These are phyloP conservation scores for Australoheros facetus DNA, from an alignment of 2,797 vertebrate genomes.

Conservation along the genomic window DNA sequence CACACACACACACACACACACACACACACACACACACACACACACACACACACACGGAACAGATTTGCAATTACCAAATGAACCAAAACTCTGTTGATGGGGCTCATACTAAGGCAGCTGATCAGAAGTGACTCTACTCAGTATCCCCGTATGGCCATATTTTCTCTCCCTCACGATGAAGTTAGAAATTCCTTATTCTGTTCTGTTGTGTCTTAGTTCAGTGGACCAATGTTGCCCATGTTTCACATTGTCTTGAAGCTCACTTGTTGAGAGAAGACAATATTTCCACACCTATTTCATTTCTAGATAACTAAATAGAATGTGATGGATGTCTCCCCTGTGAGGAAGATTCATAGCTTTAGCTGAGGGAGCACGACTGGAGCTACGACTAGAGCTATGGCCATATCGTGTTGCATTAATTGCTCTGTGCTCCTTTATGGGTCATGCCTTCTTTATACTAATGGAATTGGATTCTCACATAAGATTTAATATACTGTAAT, in stretches of 20 bases:
- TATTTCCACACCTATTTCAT: neutral
- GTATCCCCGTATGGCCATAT: neutral
- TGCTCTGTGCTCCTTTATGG: slow-evolving; percentile 8
- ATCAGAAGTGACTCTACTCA: neutral
- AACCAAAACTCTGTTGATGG: neutral
- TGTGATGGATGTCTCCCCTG: neutral
- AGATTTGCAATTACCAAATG: neutral
- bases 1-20: neutral
- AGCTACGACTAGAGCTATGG: too few species aligned
- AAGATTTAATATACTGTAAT: neutral
- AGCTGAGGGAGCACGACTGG: neutral
- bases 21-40: neutral
- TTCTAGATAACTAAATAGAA: slow-evolving; percentile 17
- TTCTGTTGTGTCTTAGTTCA: neutral
- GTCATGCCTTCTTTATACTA: slow-evolving; percentile 6
- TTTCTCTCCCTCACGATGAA: accelerated
- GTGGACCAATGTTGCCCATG: neutral
- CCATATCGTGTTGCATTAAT: slow-evolving; percentile 16
- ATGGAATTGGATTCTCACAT: slow-evolving; percentile 13
- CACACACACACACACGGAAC: neutral
- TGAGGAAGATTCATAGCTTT: slow-evolving; percentile 22
- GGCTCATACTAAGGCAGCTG: accelerated
- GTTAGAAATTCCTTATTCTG: neutral
- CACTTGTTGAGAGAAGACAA: neutral
- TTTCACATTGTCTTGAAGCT: neutral